Evolutionary conservation across 2,113 vertebrate species (phyloP).

Genomic region (Pseudorasbora parva): DNA sequence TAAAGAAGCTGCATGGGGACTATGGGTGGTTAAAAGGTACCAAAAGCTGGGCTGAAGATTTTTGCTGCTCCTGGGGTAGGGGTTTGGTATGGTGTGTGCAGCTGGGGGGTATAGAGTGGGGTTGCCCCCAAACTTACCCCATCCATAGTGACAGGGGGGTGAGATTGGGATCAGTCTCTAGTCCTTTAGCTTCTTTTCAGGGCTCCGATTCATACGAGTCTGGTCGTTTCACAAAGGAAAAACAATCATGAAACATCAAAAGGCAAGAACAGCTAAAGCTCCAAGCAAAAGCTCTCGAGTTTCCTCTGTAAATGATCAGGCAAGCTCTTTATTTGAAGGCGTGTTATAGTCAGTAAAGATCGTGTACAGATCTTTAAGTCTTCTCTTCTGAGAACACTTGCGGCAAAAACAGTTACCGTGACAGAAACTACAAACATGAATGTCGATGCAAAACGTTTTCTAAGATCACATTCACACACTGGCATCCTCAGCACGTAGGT

Average conservation of each 20-base stretch:
- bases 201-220: constrained; percentile 58
- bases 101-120: constrained; percentile 52
- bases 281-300: constrained; percentile 36
- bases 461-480: constrained; percentile 46
- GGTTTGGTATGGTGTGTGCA: constrained; percentile 37
- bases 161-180: constrained; percentile 57
- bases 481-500: constrained; percentile 41
- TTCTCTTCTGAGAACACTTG: constrained; percentile 44
- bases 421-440: constrained; percentile 52
- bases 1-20: constrained; percentile 23
- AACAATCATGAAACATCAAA: constrained; percentile 57
- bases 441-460: constrained; percentile 37
- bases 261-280: constrained; percentile 32
- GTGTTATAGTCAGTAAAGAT: constrained; percentile 45
- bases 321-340: constrained; percentile 40
- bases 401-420: constrained; percentile 16
- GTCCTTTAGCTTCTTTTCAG: constrained; percentile 58
- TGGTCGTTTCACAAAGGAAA: constrained; percentile 60
- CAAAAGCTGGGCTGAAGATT: constrained; percentile 20
- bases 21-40: neutral
- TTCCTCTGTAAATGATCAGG: constrained; percentile 42
- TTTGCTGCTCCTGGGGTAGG: constrained; percentile 22
- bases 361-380: constrained; percentile 48
- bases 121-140: constrained; percentile 59
- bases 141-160: constrained; percentile 56